A percentile compares a stretch with the other conserved stretches of the same genome.
Evolutionary conservation across 2,797 vertebrate species (phyloP).

Genomic region (Delichon dasypus): DNA sequence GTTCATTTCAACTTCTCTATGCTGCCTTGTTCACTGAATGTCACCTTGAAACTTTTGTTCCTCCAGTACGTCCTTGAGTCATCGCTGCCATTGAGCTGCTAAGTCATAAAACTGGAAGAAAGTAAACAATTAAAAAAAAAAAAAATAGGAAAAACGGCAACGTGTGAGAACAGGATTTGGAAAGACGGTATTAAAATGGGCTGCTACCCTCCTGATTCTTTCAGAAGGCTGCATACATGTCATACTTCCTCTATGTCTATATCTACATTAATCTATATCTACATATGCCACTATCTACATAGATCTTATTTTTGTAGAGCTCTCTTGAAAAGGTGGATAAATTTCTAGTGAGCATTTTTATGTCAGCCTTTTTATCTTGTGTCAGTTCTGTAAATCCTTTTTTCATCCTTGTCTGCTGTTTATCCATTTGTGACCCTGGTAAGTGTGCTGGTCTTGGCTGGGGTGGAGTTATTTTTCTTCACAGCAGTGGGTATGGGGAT

Average conservation of each 20-base stretch:
- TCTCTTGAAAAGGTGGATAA: background rate
- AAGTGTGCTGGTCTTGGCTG: background rate
- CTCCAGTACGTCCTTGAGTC: background rate
- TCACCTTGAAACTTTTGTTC: slow-evolving; percentile 7
- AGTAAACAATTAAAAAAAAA: background rate
- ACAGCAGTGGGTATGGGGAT: background rate
- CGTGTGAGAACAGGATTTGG: background rate
- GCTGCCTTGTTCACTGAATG: slow-evolving; percentile 3
- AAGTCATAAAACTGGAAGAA: background rate
- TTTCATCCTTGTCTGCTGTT: background rate
- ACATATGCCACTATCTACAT: background rate
- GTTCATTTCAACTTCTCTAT: background rate
- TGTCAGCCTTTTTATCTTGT: background rate
- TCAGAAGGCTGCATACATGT: background rate
- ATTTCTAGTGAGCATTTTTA: background rate
- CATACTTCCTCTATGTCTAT: background rate
- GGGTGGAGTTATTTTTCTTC: background rate
- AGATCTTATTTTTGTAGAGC: background rate
- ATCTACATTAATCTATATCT: background rate
- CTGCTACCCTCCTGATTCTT: background rate
- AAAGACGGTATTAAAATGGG: background rate
- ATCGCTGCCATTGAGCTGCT: background rate
- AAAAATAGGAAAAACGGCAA: background rate
- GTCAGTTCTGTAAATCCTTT: background rate
- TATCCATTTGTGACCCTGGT: background rate